Conservation (phyloP, 2,888 invertebrate genomes). For the Cantharis rufa region DNA sequence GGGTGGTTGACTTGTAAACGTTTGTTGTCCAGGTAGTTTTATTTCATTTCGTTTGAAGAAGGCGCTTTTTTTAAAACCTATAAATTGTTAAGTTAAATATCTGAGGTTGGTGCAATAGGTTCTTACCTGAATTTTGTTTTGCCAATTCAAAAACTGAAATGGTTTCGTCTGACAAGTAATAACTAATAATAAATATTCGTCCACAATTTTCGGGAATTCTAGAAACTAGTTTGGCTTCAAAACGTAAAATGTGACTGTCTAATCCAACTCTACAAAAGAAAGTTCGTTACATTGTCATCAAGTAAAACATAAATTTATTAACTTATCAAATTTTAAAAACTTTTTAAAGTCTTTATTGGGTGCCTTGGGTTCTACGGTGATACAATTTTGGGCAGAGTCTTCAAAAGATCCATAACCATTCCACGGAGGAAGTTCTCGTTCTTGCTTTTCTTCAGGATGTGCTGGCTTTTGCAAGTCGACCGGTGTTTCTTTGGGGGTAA, state of each 20-base stretch:
- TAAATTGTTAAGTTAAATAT: background rate
- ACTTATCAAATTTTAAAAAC: slow-evolving; percentile 80
- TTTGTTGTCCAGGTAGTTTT: slow-evolving; percentile 73
- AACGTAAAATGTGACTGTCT: slow-evolving; percentile 78
- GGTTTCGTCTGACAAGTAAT: slow-evolving; percentile 82
- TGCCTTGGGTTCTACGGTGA: slow-evolving; percentile 77
- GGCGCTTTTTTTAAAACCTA: slow-evolving; percentile 59
- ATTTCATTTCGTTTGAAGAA: slow-evolving; percentile 73
- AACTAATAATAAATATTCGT: slow-evolving; percentile 80
- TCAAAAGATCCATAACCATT: slow-evolving; percentile 90
- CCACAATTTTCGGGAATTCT: slow-evolving; percentile 67
- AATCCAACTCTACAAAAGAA: slow-evolving; percentile 65
- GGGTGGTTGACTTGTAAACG: slow-evolving; percentile 73
- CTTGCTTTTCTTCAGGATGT: slow-evolving; percentile 45
- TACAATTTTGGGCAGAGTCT: slow-evolving; percentile 87
- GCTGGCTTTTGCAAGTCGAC: slow-evolving; percentile 43
- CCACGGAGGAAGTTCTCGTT: slow-evolving; percentile 76
- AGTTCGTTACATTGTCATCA: background rate
- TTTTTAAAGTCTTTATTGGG: slow-evolving; percentile 79
- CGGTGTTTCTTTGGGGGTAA: slow-evolving; percentile 64
- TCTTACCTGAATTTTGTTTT: slow-evolving; percentile 69
- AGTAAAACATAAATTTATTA: slow-evolving; percentile 27
- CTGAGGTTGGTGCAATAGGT: too few relatives aligned
- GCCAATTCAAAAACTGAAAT: slow-evolving; percentile 81
- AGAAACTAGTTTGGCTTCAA: slow-evolving; percentile 76